Conservation (phyloP, 2,888 invertebrate genomes). For the Cephus nigrinus region DNA sequence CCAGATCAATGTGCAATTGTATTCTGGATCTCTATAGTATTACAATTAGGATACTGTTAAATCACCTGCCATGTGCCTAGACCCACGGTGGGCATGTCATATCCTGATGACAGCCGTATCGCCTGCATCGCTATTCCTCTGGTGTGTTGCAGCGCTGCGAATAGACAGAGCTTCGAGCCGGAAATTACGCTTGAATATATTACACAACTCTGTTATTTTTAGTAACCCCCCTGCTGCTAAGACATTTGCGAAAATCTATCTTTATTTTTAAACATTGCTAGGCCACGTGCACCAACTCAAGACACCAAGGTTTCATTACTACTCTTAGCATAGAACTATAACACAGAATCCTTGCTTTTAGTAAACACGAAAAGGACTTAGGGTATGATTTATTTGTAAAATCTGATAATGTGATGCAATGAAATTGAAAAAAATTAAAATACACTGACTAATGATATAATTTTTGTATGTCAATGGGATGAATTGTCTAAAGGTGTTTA, state of each 20-base stretch:
- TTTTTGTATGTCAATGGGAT: not conserved
- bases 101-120: constrained; percentile 60
- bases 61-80: constrained; percentile 79
- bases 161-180: constrained; percentile 1
- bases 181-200: constrained; percentile 10
- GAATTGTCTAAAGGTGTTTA: not conserved
- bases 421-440: not conserved
- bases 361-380: not conserved
- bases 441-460: not conserved
- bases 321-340: not conserved
- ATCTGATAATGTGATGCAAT: not conserved
- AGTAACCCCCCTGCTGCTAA: not conserved
- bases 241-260: not conserved
- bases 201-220: constrained; percentile 18
- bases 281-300: not conserved
- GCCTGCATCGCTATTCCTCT: constrained; percentile 39
- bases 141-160: not conserved
- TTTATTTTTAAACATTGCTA: not conserved
- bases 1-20: not conserved
- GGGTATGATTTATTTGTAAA: not conserved
- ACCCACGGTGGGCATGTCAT: constrained; percentile 77
- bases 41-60: not conserved
- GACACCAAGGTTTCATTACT: not conserved
- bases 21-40: not conserved
- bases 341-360: not conserved